Base-by-base conservation (phyloP, 2,797 vertebrate species). In the Chanos chanos region DNA sequence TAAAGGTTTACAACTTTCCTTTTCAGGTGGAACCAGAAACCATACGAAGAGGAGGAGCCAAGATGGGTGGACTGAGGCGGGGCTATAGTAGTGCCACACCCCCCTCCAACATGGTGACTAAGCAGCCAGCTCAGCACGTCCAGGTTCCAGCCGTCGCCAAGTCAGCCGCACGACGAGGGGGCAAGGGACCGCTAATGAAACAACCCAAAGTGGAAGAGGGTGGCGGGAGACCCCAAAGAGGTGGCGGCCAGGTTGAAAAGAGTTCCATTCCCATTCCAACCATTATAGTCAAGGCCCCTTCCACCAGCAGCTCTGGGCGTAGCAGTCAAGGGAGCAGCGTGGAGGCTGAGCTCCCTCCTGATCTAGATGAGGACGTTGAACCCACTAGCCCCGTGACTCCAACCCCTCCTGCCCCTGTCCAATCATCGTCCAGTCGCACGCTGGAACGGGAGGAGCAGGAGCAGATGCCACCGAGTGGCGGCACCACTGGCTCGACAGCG, bases 301-400 rank as follows among this genome's bases (percentile, higher is more conserved):
- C 94, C 64, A 97, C 94, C 66, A 97, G 94, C 80, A 97, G 94
- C 82, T 95, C 93, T 18, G 94, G 94, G 34, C 90, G 92, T 43
- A 95, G 94, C 82, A 97, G 94, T 77, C 94, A 94, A 78, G 94
- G 92, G 6, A 97, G 94, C 84, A 96, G 94, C 73, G 86, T 94
- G 76, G 94, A 97, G 66, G 88, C 92, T 0, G 89, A 91, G 68
- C 71, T 61, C 0, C 27, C 73, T 8, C 27, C 66, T 44, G 65
- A 73, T 24, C 52, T 33, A 4, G 57, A 61, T 2, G 39, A 85
- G 21, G 56, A 37, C 2, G 81, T 84, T 5, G 86, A 85, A 24
- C 56, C 74, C 21, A 63, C 66, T 30, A 72, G 77, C 63, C 25
- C 81, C 54, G 7, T 60, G 3, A 72, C 80, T n/a, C 75, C 85